phyloP scores from a whole-genome alignment of 2,797 vertebrate genomes.

The Thalassophryne amazonica region DNA sequence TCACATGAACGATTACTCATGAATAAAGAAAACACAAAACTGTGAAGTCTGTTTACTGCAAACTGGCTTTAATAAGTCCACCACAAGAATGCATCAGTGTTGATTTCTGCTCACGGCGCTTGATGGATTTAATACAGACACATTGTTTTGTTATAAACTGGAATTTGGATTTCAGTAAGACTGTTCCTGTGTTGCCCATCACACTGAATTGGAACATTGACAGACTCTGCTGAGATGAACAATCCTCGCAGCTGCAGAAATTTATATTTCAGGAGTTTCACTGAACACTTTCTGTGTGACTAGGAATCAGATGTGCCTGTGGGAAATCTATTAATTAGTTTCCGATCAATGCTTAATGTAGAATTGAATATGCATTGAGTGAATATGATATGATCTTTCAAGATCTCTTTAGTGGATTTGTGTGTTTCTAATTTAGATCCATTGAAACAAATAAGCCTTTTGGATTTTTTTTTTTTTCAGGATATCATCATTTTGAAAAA shows the following conservation, averaged over 20 bases:
- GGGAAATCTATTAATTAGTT: conserved; percentile 38
- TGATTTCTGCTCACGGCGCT: conserved; percentile 12
- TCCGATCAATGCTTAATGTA: conserved; percentile 37
- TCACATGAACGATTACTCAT: conserved; percentile 5
- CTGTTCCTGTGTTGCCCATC: conserved; percentile 1
- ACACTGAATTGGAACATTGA: neutral
- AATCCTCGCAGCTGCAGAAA: conserved; percentile 5
- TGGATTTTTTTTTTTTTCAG: no score
- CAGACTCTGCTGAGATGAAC: conserved; percentile 22
- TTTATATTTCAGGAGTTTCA: conserved; percentile 36
- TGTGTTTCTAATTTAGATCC: no score
- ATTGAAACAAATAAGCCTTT: no score
- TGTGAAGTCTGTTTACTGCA: neutral
- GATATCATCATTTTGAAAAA: no score
- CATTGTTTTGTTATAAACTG: neutral
- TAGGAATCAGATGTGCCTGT: conserved; percentile 1
- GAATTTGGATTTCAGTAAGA: conserved; percentile 15
- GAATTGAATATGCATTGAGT: conserved; percentile 21
- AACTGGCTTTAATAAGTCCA: no score
- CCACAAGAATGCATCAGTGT: conserved; percentile 19
- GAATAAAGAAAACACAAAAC: conserved; percentile 5
- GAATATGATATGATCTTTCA: conserved; percentile 22
- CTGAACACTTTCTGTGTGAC: conserved; percentile 22
- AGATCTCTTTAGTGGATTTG: conserved; percentile 9
- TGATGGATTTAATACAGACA: conserved; percentile 31